Conservation (phyloP, 2,113 vertebrate species). For the Carlito syrichta region DNA sequence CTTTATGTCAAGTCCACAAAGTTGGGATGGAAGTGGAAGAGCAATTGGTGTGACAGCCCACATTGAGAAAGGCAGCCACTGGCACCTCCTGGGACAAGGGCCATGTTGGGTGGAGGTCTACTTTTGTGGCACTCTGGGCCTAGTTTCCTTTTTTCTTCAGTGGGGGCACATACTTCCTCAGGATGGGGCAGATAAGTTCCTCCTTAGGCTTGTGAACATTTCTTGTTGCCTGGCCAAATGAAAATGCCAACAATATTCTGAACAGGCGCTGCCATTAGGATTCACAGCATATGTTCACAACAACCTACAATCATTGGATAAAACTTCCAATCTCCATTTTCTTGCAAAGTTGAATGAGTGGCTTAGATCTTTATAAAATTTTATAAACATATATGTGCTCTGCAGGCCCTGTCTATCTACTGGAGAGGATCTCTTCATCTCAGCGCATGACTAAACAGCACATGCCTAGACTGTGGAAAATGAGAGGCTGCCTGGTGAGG, state of each 20-base stretch:
- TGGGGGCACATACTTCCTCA: conserved; percentile 30
- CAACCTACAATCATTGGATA: neutral
- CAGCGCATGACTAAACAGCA: neutral
- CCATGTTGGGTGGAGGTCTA: too few relatives aligned
- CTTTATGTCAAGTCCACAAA: neutral
- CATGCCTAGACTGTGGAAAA: neutral
- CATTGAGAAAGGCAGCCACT: neutral
- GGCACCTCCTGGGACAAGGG: neutral
- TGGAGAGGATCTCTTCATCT: neutral
- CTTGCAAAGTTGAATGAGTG: neutral
- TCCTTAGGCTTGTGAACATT: neutral
- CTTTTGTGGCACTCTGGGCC: neutral
- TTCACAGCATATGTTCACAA: neutral
- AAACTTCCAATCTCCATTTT: neutral
- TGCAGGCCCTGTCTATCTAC: neutral
- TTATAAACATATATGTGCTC: neutral
- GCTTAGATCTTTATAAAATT: neutral
- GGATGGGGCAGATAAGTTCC: neutral
- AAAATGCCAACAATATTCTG: conserved; percentile 5
- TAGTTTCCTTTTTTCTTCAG: neutral
- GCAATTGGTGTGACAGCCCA: neutral
- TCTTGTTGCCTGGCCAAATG: conserved; percentile 34
- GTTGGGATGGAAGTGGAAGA: neutral
- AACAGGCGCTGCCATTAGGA: neutral
- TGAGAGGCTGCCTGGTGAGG: neutral